phyloP scores from a whole-genome alignment of 2,888 invertebrate genomes.

The Phasia obesa region DNA sequence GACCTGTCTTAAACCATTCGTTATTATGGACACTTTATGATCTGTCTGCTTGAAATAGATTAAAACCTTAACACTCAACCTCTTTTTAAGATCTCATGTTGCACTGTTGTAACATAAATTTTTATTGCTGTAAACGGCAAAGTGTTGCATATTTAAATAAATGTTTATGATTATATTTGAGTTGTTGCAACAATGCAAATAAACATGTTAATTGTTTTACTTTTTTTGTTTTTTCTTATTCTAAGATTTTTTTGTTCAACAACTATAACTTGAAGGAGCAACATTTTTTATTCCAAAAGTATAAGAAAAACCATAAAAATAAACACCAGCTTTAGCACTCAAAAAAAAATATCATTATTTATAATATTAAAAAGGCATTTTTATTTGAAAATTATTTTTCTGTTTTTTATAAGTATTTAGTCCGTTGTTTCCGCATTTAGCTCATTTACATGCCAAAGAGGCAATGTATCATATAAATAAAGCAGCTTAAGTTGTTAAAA shows the following conservation, averaged over 20 bases:
- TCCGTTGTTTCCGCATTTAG: constrained; percentile 25
- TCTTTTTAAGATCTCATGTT: constrained; percentile 30
- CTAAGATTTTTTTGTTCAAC: constrained; percentile 6
- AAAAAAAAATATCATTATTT: constrained; percentile 50
- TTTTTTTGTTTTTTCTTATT: neutral
- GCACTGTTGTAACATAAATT: constrained; percentile 47
- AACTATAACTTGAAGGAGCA: constrained; percentile 11
- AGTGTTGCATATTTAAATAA: constrained; percentile 64
- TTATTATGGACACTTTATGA: too few species aligned
- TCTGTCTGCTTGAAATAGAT: constrained; percentile 1
- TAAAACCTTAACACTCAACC: neutral
- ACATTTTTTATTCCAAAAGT: constrained; percentile 20
- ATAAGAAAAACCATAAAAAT: constrained; percentile 1
- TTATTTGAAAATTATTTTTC: neutral
- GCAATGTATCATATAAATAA: constrained; percentile 69
- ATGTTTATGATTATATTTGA: constrained; percentile 66
- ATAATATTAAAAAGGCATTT: constrained; percentile 55
- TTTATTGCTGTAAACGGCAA: constrained; percentile 62
- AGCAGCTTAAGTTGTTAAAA: constrained; percentile 68
- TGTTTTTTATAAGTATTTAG: neutral
- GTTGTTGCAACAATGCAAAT: constrained; percentile 67
- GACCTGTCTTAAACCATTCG: too few species aligned
- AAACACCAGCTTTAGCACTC: neutral
- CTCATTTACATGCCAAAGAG: constrained; percentile 71
- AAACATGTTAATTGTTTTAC: constrained; percentile 67